Evolutionary conservation across 2,888 invertebrate species (phyloP).

Genomic region (Pachymerium ferrugineum): DNA sequence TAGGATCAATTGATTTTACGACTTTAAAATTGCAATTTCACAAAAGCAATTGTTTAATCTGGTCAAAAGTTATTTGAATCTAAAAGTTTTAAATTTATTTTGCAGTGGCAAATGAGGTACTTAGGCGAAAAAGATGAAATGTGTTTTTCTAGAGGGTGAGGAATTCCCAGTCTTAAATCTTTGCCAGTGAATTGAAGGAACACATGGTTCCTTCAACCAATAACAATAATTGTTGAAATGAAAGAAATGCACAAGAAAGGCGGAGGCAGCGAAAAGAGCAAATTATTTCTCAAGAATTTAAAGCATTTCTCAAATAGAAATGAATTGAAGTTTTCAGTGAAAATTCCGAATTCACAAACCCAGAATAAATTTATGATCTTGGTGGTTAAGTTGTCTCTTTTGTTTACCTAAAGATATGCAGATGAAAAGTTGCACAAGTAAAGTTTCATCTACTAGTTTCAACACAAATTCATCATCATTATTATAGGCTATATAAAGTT

Average conservation of each 20-base stretch:
- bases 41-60: no score
- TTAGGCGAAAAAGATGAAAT: not conserved
- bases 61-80: no score
- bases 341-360: not conserved
- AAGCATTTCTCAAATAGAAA: conserved; percentile 4
- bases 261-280: not conserved
- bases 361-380: not conserved
- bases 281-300: conserved; percentile 21
- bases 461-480: not conserved
- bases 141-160: not conserved
- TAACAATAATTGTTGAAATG: conserved; percentile 11
- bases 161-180: not conserved
- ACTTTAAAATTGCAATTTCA: not conserved
- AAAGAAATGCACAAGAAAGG: not conserved
- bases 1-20: no score
- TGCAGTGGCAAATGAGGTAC: not conserved
- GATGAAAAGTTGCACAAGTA: not conserved
- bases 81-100: not conserved
- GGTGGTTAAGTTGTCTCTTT: not conserved
- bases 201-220: not conserved
- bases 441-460: not conserved
- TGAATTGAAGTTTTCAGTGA: not conserved
- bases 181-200: not conserved
- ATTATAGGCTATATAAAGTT: not conserved
- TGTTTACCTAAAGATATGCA: not conserved